Base-by-base conservation (phyloP, 2,888 invertebrate genomes). In the Miltochrista miniata region DNA sequence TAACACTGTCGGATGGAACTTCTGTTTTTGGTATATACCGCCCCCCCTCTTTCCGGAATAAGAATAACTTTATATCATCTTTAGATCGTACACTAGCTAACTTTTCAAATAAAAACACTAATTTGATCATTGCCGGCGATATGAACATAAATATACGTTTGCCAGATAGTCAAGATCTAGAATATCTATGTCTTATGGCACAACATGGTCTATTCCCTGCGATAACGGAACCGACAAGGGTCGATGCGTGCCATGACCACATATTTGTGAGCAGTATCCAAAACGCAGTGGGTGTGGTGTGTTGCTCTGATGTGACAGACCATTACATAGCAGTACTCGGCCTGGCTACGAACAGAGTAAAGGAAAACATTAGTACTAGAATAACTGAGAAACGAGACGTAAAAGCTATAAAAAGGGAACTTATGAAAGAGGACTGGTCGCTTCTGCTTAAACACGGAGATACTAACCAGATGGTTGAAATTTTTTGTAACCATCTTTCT, bases 61-160 rank as follows among this genome's bases (percentile, higher is more conserved):
- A 12, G 1, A 29, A 44, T 10, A 45, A 43, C 10, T 61, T 59
- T 33, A 1, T 64, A 0, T 11, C 9, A 1, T 55, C 51, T 11
- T 37, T 61, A 7, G 42, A 56, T 9, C 9, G 14, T 1, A 1
- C 29, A 1, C 12, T 59, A 7, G 0, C 8, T 0, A 14, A 13
- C 7, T 7, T 39, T 29, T 13, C 30, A 1, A 12, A 38, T 9
- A 24, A 35, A 14, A 14, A 9, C 14, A 7, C 5, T 24, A 38
- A 38, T 12, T 4, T 54, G 15, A 30, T 60, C 5, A 8, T 63
- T 9, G 51, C 50, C 3, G 60, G 63, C 5, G 63, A 63, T 36
- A 51, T 60, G 0, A 63, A 58, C 37, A 53, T 60, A 4, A 41
- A 63, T 15, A 46, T 52, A 13, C 10, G 52, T 2, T 24, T 38